A percentile compares a stretch with the other conserved stretches of the same genome.
phyloP scores from a whole-genome alignment of 2,888 invertebrate genomes.

The Urechis unicinctus region DNA sequence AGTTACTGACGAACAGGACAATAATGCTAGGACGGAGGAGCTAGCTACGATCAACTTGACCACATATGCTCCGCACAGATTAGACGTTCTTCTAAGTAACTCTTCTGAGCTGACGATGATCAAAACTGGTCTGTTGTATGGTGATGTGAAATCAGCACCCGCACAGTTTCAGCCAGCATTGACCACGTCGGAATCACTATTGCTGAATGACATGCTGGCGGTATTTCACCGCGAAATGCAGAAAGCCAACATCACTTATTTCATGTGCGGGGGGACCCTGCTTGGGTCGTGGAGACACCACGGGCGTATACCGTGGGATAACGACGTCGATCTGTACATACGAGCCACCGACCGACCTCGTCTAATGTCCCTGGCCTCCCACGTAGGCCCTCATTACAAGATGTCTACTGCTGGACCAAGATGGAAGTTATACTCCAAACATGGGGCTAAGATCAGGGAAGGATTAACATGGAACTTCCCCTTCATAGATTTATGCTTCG shows the following conservation, averaged over 20 bases:
- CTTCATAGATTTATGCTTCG: neutral
- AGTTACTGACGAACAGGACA: too few relatives aligned
- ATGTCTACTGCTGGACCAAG: neutral
- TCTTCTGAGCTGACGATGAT: too few relatives aligned
- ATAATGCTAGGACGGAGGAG: too few relatives aligned
- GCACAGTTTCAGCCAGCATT: too few relatives aligned
- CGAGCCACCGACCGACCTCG: neutral
- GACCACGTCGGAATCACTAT: too few relatives aligned
- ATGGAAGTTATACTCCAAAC: neutral
- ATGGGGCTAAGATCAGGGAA: neutral
- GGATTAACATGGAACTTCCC: neutral
- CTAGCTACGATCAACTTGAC: too few relatives aligned
- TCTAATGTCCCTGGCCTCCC: neutral
- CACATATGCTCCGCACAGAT: too few relatives aligned
- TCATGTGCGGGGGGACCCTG: neutral
- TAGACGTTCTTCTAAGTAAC: too few relatives aligned
- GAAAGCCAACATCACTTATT: neutral
- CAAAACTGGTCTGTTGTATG: too few relatives aligned
- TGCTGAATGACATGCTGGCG: neutral
- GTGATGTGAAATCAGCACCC: too few relatives aligned
- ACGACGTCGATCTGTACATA: conserved; percentile 1
- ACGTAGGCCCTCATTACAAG: neutral
- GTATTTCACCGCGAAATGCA: neutral
- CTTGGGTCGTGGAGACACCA: conserved; percentile 2
- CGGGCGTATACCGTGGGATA: conserved; percentile 2